These are phyloP conservation scores for Argynnis bischoffii DNA, from an alignment of 2,888 invertebrate genomes.

Conservation along the genomic window DNA sequence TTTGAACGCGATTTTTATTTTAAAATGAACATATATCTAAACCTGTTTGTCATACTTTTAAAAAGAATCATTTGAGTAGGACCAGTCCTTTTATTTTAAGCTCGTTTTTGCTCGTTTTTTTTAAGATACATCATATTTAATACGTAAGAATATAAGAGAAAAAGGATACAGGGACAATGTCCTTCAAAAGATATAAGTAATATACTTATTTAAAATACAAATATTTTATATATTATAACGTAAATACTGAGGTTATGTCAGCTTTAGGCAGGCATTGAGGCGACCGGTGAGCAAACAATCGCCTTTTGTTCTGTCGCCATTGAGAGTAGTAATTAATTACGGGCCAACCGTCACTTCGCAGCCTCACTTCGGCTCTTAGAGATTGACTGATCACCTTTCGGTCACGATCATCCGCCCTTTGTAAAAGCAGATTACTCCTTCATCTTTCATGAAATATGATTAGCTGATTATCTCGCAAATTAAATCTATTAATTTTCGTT, in stretches of 20 bases:
- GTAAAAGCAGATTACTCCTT: constrained; percentile 27
- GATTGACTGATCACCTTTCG: constrained; percentile 32
- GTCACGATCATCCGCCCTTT: constrained; percentile 21
- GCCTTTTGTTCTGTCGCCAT: constrained; percentile 70
- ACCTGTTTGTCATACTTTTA: too few relatives aligned
- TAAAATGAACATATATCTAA: too few relatives aligned
- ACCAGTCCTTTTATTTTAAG: too few relatives aligned
- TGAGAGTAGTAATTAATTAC: constrained; percentile 78
- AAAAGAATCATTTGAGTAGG: too few relatives aligned
- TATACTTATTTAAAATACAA: background rate
- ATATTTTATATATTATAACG: background rate
- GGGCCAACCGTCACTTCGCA: constrained; percentile 42
- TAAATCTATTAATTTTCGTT: constrained; percentile 34
- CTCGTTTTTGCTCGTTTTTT: too few relatives aligned
- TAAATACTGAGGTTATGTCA: background rate
- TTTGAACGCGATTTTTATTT: too few relatives aligned
- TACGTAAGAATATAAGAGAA: too few relatives aligned
- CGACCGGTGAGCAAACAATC: constrained; percentile 52
- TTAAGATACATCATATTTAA: too few relatives aligned
- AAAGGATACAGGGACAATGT: background rate
- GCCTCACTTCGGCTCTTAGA: constrained; percentile 35
- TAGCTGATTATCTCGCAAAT: constrained; percentile 31
- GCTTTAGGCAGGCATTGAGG: background rate
- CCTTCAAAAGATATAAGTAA: background rate
- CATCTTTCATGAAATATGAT: constrained; percentile 34